Conservation (phyloP, 2,888 invertebrate species). For the Eurois occulta region DNA sequence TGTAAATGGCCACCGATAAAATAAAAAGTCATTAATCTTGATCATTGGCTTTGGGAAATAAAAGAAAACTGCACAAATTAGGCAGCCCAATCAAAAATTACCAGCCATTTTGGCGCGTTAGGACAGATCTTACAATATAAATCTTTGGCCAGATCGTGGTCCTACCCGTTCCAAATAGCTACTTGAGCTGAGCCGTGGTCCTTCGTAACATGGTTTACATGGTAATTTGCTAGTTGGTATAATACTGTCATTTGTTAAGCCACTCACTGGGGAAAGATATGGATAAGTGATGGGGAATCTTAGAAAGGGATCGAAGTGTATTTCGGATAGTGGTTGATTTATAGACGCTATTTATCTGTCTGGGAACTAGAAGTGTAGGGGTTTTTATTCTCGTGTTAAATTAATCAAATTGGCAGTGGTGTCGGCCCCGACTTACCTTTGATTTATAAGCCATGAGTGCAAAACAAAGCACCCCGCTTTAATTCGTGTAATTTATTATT, state of each 20-base stretch:
- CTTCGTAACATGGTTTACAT: slow-evolving; percentile 11
- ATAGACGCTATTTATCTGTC: background rate
- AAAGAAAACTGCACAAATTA: background rate
- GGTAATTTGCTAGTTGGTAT: slow-evolving; percentile 16
- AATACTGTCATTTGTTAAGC: slow-evolving; percentile 37
- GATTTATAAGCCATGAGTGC: background rate
- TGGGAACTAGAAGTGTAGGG: background rate
- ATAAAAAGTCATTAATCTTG: background rate
- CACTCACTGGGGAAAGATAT: background rate
- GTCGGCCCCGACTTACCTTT: background rate
- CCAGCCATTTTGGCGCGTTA: background rate
- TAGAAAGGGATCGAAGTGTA: background rate
- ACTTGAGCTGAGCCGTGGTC: background rate
- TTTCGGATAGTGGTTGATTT: slow-evolving; percentile 1
- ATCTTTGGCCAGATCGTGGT: background rate
- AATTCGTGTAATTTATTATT: background rate
- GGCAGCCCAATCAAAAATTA: background rate
- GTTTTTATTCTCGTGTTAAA: background rate
- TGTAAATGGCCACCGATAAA: background rate
- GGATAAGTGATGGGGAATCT: slow-evolving; percentile 21
- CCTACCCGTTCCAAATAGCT: slow-evolving; percentile 23
- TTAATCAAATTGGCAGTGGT: background rate
- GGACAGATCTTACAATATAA: background rate
- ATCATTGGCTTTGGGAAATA: background rate
- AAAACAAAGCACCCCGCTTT: background rate